Evolutionary conservation across 2,797 vertebrate species (phyloP).

Genomic region (Protonibea diacanthus): DNA sequence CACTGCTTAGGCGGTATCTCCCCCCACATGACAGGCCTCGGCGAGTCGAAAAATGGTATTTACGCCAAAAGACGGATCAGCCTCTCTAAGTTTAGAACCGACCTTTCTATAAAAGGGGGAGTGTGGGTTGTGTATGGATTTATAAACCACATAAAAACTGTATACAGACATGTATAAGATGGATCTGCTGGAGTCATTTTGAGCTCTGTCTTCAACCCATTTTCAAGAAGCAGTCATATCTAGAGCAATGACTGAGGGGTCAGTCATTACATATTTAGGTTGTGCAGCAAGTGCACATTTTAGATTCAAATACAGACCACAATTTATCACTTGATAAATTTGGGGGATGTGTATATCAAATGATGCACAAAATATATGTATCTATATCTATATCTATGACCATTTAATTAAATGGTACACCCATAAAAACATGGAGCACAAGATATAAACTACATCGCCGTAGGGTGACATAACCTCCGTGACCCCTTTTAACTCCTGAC

Average conservation of each 20-base stretch:
- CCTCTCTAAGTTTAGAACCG: slow-evolving; percentile 25
- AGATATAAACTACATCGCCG: slow-evolving; percentile 17
- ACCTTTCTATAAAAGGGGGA: slow-evolving; percentile 26
- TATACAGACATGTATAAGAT: neutral
- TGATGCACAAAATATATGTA: neutral
- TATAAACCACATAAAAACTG: slow-evolving; percentile 13
- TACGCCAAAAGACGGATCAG: slow-evolving; percentile 30
- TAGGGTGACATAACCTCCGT: slow-evolving; percentile 2
- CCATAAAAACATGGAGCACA: neutral
- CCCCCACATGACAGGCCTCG: slow-evolving; percentile 32
- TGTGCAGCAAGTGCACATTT: slow-evolving; percentile 7
- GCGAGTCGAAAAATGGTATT: slow-evolving; percentile 21
- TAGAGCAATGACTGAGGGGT: neutral
- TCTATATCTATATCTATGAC: too few species aligned
- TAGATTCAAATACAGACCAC: neutral
- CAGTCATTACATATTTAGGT: slow-evolving; percentile 13
- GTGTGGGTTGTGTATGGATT: slow-evolving; percentile 26
- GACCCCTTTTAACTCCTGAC: slow-evolving; percentile 26
- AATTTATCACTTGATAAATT: neutral
- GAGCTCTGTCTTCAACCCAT: neutral
- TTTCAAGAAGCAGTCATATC: neutral
- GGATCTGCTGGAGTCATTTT: slow-evolving; percentile 2
- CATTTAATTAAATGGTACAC: neutral
- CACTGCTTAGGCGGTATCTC: slow-evolving; percentile 53
- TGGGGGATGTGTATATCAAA: neutral